Base-by-base conservation (phyloP, 1,140 invertebrate genomes). In the Pogonomyrmex californicus region DNA sequence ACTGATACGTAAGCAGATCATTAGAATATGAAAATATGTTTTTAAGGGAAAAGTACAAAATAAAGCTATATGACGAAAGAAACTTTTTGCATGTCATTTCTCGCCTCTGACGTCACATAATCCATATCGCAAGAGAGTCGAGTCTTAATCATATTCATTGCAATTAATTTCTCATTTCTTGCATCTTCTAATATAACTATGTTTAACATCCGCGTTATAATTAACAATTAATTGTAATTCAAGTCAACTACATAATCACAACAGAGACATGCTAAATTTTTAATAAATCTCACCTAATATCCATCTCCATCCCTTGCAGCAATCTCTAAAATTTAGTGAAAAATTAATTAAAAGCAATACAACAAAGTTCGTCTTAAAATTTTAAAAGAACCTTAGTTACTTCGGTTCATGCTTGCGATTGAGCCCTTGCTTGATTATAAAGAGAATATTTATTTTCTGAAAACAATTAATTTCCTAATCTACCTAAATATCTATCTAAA, bases 201-300 rank as follows among this genome's bases (percentile, higher is more conserved):
- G 10, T 44, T 73, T 41, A 71, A 12, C 5, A 6, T 81, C 30
- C n/a, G n/a, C 10, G 17, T 36, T 60, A 38, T 44, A 79, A 79
- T 81, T 68, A 81, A 82, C 7, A 41, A 23, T 36, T 82, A 6
- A 82, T 23, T 2, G 1, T 81, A 70, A 33, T 49, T 58, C 14
- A 81, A 68, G 38, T 81, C 36, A 70, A 79, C n/a, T 38, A 56
- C 71, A 75, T 12, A 65, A 79, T 79, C 54, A 12, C 17, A 77
- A 10, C 30, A 44, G 38, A 73, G 23, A 38, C 17, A 70, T 82
- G 3, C 30, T 60, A 73, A 58, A 60, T 75, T 83, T 73, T 58
- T 73, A 14, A 41, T 41, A 47, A 58, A 58, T 36, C 6, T 82
- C 7, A 30, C n/a, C n/a, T 47, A 71, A 82, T 56, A 63, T n/a